Conservation (phyloP, 2,797 vertebrate genomes). For the Falco berigora region DNA sequence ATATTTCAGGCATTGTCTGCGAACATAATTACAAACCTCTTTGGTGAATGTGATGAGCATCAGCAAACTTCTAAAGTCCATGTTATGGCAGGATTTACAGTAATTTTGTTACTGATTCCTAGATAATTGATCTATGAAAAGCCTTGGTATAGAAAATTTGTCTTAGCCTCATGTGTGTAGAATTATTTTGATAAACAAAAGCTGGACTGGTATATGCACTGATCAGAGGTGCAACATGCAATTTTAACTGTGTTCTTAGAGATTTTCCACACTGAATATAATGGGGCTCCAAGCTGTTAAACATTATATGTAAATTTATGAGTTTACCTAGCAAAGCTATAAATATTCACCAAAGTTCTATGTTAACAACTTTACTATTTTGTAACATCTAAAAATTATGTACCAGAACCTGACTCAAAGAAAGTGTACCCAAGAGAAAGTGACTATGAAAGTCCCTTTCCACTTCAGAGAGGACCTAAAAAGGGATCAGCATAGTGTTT, state of each 20-base stretch:
- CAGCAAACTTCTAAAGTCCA: not conserved
- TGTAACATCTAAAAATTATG: not conserved
- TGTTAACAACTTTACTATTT: not conserved
- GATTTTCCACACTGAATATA: not conserved
- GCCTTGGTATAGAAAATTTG: not conserved
- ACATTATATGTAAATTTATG: not conserved
- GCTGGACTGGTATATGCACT: not conserved
- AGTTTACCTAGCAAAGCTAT: not conserved
- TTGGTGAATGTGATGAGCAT: not conserved
- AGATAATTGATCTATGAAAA: not conserved
- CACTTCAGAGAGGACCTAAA: not conserved
- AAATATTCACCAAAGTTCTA: not conserved
- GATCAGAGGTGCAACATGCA: not conserved
- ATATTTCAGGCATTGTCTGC: not conserved
- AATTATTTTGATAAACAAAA: not conserved
- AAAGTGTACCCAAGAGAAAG: not conserved
- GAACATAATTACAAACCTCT: not conserved
- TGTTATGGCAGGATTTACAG: not conserved
- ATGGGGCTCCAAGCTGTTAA: not conserved
- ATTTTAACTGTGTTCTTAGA: not conserved
- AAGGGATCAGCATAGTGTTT: not conserved
- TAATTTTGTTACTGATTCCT: not conserved
- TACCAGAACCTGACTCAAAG: not conserved
- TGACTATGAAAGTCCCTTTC: not conserved
- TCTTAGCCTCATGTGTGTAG: not conserved